Percentiles rank a stretch among this genome's conserved stretches.
These are phyloP conservation scores for Sitta carolinensis DNA, from an alignment of 2,797 vertebrate genomes.

Conservation along the genomic window DNA sequence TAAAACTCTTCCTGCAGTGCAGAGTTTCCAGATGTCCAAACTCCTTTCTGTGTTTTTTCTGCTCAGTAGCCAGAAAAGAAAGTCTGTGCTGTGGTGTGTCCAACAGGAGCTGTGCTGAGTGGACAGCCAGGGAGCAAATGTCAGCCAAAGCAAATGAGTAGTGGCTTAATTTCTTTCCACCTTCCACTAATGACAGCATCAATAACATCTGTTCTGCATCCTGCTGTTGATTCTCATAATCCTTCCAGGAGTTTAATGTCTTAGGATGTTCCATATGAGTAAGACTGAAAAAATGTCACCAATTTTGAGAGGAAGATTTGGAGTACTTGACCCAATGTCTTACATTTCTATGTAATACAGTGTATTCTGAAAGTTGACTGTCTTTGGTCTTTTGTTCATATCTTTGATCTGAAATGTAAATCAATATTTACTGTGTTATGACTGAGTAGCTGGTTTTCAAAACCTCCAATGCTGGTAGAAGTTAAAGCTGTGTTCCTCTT, in stretches of 20 bases:
- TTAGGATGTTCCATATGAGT: not conserved
- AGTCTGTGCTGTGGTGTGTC: not conserved
- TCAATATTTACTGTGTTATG: not conserved
- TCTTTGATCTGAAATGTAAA: not conserved
- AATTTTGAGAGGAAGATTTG: not conserved
- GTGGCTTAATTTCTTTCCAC: not conserved
- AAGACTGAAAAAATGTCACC: not conserved
- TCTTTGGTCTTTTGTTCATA: not conserved
- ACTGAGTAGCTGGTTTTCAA: not conserved
- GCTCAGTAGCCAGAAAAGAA: not conserved
- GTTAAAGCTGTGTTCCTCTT: not conserved
- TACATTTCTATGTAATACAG: not conserved
- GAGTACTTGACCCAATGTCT: not conserved
- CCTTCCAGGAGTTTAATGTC: not conserved
- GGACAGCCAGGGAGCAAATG: not conserved
- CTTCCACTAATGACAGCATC: not conserved
- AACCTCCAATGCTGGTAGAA: not conserved
- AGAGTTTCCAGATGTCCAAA: not conserved
- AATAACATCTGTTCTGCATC: not conserved
- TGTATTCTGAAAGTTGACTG: not conserved
- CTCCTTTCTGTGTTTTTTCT: not conserved
- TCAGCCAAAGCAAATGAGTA: not conserved
- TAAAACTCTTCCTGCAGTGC: not conserved
- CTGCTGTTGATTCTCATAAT: not conserved
- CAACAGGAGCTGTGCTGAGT: not conserved